Evolutionary conservation across 2,888 invertebrate species (phyloP).

Genomic region (Phoronis australis): DNA sequence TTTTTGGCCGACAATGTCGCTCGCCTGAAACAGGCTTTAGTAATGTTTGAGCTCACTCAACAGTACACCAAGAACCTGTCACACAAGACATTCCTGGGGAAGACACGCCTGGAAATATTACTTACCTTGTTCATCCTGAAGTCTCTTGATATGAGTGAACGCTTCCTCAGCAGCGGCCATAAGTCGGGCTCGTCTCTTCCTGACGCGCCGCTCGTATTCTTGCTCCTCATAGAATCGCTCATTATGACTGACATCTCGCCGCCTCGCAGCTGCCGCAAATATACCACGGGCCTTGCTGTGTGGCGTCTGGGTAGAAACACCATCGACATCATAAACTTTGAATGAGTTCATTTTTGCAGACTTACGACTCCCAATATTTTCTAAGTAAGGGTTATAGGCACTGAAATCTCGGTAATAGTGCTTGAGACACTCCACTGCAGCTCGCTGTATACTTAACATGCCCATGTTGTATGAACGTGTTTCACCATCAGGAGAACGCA

Average conservation of each 20-base stretch:
- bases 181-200: conserved; percentile 82
- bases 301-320: conserved; percentile 28
- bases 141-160: conserved; percentile 90
- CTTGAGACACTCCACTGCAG: conserved; percentile 90
- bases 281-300: conserved; percentile 41
- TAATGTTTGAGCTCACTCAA: no score
- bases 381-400: conserved; percentile 84
- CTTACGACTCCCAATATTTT: conserved; percentile 31
- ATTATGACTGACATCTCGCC: conserved; percentile 89
- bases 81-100: no score
- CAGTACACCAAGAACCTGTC: no score
- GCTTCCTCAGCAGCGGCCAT: conserved; percentile 95
- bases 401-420: conserved; percentile 92
- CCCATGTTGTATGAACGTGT: conserved; percentile 71
- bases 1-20: no score
- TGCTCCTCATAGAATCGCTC: conserved; percentile 95
- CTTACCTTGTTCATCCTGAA: conserved; percentile 60
- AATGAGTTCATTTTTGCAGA: conserved; percentile 37
- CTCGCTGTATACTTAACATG: conserved; percentile 81
- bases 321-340: conserved; percentile 97
- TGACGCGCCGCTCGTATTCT: conserved; percentile 87
- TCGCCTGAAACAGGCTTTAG: no score
- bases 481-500: conserved; percentile 92
- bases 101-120: no score
- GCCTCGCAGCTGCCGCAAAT: conserved; percentile 68